Evolutionary conservation across 2,113 vertebrate species (phyloP), one percentile per base, ranked within the genome.

Genomic region (Halichoeres trimaculatus): DNA sequence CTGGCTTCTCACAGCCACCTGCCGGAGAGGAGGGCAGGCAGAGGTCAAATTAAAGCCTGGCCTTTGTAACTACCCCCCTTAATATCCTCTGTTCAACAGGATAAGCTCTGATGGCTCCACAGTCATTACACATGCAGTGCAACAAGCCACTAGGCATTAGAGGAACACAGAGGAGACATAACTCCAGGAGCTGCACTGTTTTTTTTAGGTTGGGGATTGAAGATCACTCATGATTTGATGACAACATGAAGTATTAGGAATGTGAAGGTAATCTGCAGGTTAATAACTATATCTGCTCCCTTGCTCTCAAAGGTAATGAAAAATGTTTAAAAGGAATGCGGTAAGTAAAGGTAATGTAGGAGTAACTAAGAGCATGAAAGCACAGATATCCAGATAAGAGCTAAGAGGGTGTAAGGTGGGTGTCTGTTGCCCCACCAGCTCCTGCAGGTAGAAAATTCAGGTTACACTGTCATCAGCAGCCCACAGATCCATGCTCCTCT

Each of bases 1-100:
- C 86, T 92, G 90, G 95, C 95, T 94, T 95, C 94, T 90, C 78
- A 43, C 89, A 94, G 92, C 88, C 93, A 93, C 84, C 78, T 83
- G 72, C 89, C 76, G 70, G 93, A 86, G 76, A 85, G 76, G 90
- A 95, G 93, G 94, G 94, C 94, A 95, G 93, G 85, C 94, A 94
- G 95, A 93, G 96, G 95, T 96, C 96, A 96, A 93, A 95, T 93
- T 93, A 95, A 93, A 95, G 90, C 59, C 89, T 92, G 92, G 86
- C 93, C 94, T 87, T 87, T 95, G 95, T 94, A 95, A 95, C 94
- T 94, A 93, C 83, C 90, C 91, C 91, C 92, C 88, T 93, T 95
- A 95, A 95, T 95, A 95, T 90, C 85, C 93, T 91, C 85, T 90
- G 93, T 91, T 91, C 93, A 64, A 94, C 92, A 93, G 94, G 88